Base-by-base conservation (phyloP, 2,797 vertebrate genomes). In the Typhlichthys subterraneus region DNA sequence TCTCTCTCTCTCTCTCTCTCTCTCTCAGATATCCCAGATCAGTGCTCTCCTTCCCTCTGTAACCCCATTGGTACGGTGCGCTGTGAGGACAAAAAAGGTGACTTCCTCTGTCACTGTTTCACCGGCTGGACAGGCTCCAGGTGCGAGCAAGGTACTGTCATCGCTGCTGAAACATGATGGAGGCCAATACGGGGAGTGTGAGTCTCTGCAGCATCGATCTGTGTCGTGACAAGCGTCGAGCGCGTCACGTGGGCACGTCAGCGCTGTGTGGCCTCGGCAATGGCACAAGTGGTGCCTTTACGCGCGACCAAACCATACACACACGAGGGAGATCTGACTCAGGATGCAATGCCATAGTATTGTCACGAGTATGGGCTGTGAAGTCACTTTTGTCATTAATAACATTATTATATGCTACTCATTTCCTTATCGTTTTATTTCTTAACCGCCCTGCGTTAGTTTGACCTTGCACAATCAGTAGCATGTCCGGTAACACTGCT, bases 11-110 rank as follows among this genome's bases (percentile, higher is more conserved):
- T 72, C 49, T 61, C 12, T 60, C 48, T 59, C 38, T 45, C 33
- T 13, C 38, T 46, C 1, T 19, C 84, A 99, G 98, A 96, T 85
- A 94, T 99, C 81, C 96, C 97, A 64, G 91, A 99, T 88, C 98
- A 99, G 82, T 99, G 98, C 81, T 96, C 94, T 48, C 94, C 97
- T 0, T 90, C 93, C 54, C 98, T 96, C 45, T 99, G 98, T 65
- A 67, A 93, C 47, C 83, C 87, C 80, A 80, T 79, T 23, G 95
- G 97, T 7, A 94, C 93, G 0, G 62, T 92, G 48, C 86, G 81
- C 81, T 99, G 98, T 0, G 93, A 95, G 78, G 98, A 99, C 90
- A 90, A 93, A 79, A 94, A 94, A 87, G 97, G 95, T 0, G 92
- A 93, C 75, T 99, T 96, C 87, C 92, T 88, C 53, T 99, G 98